phyloP scores from a whole-genome alignment of 2,797 vertebrate species.

The Labroides dimidiatus region DNA sequence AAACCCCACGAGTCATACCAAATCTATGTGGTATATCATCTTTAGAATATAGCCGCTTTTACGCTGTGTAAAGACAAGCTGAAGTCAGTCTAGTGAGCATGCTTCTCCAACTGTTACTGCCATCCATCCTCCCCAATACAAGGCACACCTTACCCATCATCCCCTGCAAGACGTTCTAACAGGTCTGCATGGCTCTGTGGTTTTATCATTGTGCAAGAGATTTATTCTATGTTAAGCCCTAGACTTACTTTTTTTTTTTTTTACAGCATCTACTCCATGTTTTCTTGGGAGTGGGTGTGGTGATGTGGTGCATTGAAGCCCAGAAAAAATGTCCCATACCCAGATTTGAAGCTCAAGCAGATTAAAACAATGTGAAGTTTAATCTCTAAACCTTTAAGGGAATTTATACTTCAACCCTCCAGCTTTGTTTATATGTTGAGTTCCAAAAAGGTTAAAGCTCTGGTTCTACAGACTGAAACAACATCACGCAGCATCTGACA shows the following conservation, averaged over 20 bases:
- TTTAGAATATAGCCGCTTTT: conserved; percentile 55
- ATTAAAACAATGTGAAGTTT: conserved; percentile 47
- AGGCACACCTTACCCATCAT: conserved; percentile 89
- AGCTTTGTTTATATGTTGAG: conserved; percentile 42
- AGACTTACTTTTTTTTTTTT: conserved; percentile 35
- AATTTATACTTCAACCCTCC: conserved; percentile 14
- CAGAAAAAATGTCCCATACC: conserved; percentile 33
- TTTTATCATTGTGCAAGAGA: conserved; percentile 58
- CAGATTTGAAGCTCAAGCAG: conserved; percentile 38
- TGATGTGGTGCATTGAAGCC: conserved; percentile 32
- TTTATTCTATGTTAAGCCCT: conserved; percentile 19
- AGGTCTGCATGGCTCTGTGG: conserved; percentile 51
- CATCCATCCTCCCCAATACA: conserved; percentile 87
- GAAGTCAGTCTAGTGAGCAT: conserved; percentile 73
- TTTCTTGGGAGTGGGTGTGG: conserved; percentile 1
- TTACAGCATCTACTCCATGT: conserved; percentile 38
- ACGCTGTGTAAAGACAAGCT: conserved; percentile 43
- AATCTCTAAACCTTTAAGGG: conserved; percentile 46
- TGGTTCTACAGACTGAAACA: conserved; percentile 60
- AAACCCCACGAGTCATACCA: conserved; percentile 49
- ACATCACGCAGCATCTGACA: conserved; percentile 59
- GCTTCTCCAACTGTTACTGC: conserved; percentile 82
- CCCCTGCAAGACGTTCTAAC: conserved; percentile 50
- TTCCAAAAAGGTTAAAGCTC: conserved; percentile 66
- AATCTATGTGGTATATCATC: conserved; percentile 37